Base-by-base conservation (phyloP, 2,888 invertebrate genomes). In the Melitaea athalia region DNA sequence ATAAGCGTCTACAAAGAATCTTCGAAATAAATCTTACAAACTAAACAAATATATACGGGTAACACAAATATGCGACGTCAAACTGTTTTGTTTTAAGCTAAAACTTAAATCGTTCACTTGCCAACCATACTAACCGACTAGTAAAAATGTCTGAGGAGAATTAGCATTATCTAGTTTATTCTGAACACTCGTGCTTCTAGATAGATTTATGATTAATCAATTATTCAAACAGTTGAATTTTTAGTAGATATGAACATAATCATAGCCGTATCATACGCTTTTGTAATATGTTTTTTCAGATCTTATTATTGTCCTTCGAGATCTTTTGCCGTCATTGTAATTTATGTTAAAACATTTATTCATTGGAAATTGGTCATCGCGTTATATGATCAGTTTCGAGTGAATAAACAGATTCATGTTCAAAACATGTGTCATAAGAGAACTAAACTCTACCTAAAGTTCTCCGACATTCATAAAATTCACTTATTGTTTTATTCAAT, bases 121-220 rank as follows among this genome's bases (percentile, higher is more conserved):
- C 15, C 38, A 38, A 8, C 33, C 49, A 15, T 49, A 24, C 33
- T 8, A 14, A 33, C 6, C 8, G 17, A 11, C 64, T 63, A 64
- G 43, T 11, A 15, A 53, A 64, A 53, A 1, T 60, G 45, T 12
- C 59, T 49, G 74, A 69, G 75, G 69, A 57, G 60, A 67, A 78
- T 78, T 78, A 78, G 74, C 79, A 79, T 78, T 74, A 78, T 71
- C 72, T 79, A 73, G 75, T 82, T 79, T 79, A 77, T 77, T 71
- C 76, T 72, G 72, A 72, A 68, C 76, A 71, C 38, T 68, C 75
- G 76, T 72, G 73, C 75, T 74, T 76, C 72, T 72, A 75, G 72
- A 77, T 66, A 70, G 72, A 67, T 77, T 76, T 79, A 77, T 73
- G 77, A 79, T 78, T 78, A 78, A 76, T 77, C 70, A 73, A 70